Percentiles rank a stretch among this genome's conserved stretches.
phyloP scores from a whole-genome alignment of 2,113 vertebrate species.

The Ceratotherium simum region DNA sequence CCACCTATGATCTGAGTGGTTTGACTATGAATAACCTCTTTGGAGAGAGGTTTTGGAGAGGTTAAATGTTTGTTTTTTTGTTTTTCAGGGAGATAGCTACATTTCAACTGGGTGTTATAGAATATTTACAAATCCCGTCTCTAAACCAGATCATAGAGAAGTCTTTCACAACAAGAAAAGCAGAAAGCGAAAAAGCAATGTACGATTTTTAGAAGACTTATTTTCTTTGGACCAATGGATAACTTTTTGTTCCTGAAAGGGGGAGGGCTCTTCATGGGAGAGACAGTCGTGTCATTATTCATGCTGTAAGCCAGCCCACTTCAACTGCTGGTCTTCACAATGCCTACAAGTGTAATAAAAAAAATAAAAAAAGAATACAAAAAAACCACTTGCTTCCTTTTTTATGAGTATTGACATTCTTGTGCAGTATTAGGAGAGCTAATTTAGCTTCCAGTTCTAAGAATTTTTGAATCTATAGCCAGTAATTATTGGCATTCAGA shows the following conservation, averaged over 20 bases:
- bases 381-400: slow-evolving; percentile 88
- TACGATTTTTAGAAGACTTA: slow-evolving; percentile 71
- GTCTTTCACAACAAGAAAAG: background rate
- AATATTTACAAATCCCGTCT: background rate
- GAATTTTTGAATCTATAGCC: slow-evolving; percentile 93
- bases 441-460: slow-evolving; percentile 92
- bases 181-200: slow-evolving; percentile 32
- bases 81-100: background rate
- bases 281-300: slow-evolving; percentile 88
- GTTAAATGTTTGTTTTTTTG: background rate
- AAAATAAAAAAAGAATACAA: slow-evolving; percentile 84
- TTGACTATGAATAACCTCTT: background rate
- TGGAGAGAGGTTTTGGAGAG: background rate
- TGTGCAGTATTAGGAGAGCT: slow-evolving; percentile 91
- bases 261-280: slow-evolving; percentile 73
- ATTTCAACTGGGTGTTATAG: background rate
- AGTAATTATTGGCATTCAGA: slow-evolving; percentile 94
- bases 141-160: slow-evolving; percentile 33
- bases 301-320: slow-evolving; percentile 88
- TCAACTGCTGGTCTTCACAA: slow-evolving; percentile 89
- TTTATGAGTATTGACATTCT: slow-evolving; percentile 92
- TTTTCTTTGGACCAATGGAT: slow-evolving; percentile 67
- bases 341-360: slow-evolving; percentile 87
- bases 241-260: slow-evolving; percentile 73
- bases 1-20: background rate